Percentiles rank a stretch among this genome's conserved stretches.
Conservation (phyloP, 2,888 invertebrate genomes). For the Acanthoscelides obtectus region DNA sequence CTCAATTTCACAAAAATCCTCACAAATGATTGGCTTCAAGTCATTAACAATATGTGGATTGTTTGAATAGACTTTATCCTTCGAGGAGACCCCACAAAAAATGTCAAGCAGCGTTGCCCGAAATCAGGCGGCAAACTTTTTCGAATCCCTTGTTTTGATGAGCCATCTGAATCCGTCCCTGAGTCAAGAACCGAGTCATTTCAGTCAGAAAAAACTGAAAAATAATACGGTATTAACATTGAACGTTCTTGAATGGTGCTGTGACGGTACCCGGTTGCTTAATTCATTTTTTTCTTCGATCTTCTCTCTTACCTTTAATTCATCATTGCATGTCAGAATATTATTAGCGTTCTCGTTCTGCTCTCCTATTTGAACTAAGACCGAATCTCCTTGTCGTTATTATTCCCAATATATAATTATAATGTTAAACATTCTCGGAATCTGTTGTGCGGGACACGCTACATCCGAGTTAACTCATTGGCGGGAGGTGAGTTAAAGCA, state of each 20-base stretch:
- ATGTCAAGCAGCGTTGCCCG: too few species aligned
- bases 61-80: too few species aligned
- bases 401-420: constrained; percentile 28
- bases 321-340: constrained; percentile 27
- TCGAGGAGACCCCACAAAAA: too few species aligned
- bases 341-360: constrained; percentile 23
- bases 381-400: constrained; percentile 27
- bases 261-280: constrained; percentile 10
- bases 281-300: constrained; percentile 12
- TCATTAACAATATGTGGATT: too few species aligned
- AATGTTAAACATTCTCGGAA: constrained; percentile 21
- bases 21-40: too few species aligned
- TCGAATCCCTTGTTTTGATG: too few species aligned
- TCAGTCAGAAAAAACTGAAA: not conserved
- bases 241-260: constrained; percentile 12
- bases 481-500: not conserved
- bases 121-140: too few species aligned
- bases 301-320: constrained; percentile 17
- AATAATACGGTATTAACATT: not conserved
- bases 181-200: not conserved
- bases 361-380: constrained; percentile 22
- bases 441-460: constrained; percentile 22
- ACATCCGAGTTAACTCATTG: constrained; percentile 19
- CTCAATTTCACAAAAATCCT: too few species aligned
- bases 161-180: not conserved